Conservation (phyloP, 2,797 vertebrate species). For the Emydoidea blandingii region DNA sequence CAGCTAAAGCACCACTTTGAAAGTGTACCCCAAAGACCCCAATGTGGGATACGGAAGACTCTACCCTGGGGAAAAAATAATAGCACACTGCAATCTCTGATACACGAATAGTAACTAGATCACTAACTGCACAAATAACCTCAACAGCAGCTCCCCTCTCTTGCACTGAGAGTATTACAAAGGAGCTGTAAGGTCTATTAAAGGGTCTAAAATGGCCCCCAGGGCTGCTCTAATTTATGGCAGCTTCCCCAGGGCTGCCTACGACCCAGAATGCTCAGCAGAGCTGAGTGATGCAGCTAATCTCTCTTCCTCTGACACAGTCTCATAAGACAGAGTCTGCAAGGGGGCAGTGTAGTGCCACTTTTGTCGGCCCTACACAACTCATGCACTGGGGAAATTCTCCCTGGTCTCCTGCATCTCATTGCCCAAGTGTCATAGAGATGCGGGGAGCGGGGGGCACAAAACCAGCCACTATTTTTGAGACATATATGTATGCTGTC, state of each 20-base stretch:
- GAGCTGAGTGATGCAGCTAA: neutral
- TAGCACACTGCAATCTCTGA: neutral
- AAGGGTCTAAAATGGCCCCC: neutral
- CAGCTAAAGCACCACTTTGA: neutral
- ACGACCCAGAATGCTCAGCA: neutral
- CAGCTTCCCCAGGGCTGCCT: neutral
- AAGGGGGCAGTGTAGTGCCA: neutral
- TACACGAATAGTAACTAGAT: neutral
- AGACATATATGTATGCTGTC: neutral
- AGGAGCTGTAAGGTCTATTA: neutral
- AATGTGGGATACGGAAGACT: neutral
- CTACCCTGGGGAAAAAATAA: neutral
- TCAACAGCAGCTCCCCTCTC: neutral
- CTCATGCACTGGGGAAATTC: neutral
- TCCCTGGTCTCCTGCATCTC: neutral
- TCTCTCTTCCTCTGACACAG: neutral
- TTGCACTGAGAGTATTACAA: neutral
- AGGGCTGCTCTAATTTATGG: neutral
- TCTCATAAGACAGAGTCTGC: neutral
- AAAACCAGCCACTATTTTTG: neutral
- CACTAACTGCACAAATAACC: neutral
- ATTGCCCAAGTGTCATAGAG: neutral
- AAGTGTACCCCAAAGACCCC: neutral
- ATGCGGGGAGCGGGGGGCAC: neutral
- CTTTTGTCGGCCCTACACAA: neutral